Conservation (phyloP, 2,888 invertebrate genomes). For the Tigriopus californicus region DNA sequence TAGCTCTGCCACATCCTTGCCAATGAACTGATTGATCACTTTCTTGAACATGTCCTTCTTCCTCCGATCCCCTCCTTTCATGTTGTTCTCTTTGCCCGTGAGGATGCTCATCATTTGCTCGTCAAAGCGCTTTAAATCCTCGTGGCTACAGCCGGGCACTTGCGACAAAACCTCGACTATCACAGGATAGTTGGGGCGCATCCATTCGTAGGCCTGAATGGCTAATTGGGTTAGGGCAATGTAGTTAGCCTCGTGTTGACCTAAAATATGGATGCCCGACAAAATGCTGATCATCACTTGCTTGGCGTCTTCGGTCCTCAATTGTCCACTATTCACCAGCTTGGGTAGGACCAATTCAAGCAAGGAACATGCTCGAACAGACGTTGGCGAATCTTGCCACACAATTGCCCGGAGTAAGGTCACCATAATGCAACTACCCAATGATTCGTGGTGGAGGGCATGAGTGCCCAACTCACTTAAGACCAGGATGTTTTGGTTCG, state of each 20-base stretch:
- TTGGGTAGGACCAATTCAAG: slow-evolving; percentile 5
- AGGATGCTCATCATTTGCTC: slow-evolving; percentile 44
- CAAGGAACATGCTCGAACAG: not conserved
- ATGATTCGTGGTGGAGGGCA: slow-evolving; percentile 43
- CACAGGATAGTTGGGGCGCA: slow-evolving; percentile 54
- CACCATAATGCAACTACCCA: slow-evolving; percentile 42
- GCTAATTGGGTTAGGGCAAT: slow-evolving; percentile 57
- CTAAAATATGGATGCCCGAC: slow-evolving; percentile 61
- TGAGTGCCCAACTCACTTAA: slow-evolving; percentile 62
- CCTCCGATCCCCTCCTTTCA: slow-evolving; percentile 46
- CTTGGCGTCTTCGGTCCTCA: not conserved
- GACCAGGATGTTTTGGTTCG: slow-evolving; percentile 34
- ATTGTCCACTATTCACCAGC: not conserved
- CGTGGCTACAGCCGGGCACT: slow-evolving; percentile 59
- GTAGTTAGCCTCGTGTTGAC: slow-evolving; percentile 74
- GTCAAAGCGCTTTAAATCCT: slow-evolving; percentile 63
- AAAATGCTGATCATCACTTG: slow-evolving; percentile 30
- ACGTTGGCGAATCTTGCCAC: slow-evolving; percentile 1
- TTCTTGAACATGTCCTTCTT: slow-evolving; percentile 81
- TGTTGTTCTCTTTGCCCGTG: slow-evolving; percentile 22
- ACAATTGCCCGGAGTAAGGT: slow-evolving; percentile 34
- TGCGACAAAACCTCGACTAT: slow-evolving; percentile 40
- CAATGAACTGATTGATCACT: slow-evolving; percentile 55
- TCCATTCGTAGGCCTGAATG: slow-evolving; percentile 62
- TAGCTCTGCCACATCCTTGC: slow-evolving; percentile 62